Percentiles rank a stretch among this genome's conserved stretches.
Conservation (phyloP, 2,888 invertebrate genomes). For the Nebria brevicollis region DNA sequence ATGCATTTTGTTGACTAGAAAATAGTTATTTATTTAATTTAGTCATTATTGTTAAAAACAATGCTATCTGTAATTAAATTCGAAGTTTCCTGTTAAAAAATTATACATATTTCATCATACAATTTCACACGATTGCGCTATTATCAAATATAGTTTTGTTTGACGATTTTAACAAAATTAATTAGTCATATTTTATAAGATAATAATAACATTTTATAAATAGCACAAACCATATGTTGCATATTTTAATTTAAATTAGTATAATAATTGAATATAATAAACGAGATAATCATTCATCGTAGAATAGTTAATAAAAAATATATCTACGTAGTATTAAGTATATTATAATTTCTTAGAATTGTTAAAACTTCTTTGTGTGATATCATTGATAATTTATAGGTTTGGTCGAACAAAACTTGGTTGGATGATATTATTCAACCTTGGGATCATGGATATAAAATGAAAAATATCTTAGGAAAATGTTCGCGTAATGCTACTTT, state of each 20-base stretch:
- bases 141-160: constrained; percentile 16
- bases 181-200: neutral
- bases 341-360: no score
- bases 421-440: constrained; percentile 46
- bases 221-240: no score
- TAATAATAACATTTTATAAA: no score
- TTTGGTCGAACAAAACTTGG: constrained; percentile 53
- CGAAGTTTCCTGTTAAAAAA: constrained; percentile 29
- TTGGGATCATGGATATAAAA: constrained; percentile 37
- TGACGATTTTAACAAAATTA: neutral
- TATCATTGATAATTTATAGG: constrained; percentile 36
- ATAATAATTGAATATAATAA: no score
- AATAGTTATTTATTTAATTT: no score
- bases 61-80: constrained; percentile 22
- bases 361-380: no score
- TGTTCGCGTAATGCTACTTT: constrained; percentile 48
- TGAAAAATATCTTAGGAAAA: constrained; percentile 46
- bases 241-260: no score
- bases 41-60: neutral
- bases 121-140: constrained; percentile 8
- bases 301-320: no score
- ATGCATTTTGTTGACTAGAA: no score
- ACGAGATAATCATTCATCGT: no score
- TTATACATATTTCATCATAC: constrained; percentile 28
- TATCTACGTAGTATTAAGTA: no score